Percentiles rank a stretch among this genome's conserved stretches.
These are phyloP conservation scores for Hydrolagus colliei DNA, from an alignment of 2,797 vertebrate species.

Conservation along the genomic window DNA sequence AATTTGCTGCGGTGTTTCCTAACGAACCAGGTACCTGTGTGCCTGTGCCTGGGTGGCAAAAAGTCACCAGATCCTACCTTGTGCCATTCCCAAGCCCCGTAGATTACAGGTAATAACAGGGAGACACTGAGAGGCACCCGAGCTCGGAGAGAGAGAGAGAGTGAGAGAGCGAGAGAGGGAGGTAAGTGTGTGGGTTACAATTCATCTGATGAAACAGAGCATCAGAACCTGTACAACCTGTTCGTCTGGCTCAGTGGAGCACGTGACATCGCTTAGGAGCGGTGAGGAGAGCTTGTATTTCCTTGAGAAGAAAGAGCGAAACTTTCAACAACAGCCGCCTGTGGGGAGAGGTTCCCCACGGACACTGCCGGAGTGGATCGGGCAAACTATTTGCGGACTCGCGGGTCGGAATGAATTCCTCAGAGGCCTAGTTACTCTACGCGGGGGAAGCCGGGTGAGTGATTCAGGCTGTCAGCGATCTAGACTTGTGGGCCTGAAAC, in stretches of 20 bases:
- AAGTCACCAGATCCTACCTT: neutral
- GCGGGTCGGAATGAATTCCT: too few relatives aligned
- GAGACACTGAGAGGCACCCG: too few relatives aligned
- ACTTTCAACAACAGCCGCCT: neutral
- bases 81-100: too few relatives aligned
- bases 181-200: neutral
- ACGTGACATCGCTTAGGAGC: neutral
- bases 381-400: too few relatives aligned
- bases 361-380: too few relatives aligned
- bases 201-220: neutral
- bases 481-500: too few relatives aligned
- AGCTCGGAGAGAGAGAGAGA: too few relatives aligned
- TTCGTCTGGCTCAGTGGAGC: neutral
- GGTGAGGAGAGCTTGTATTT: neutral
- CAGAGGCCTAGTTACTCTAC: neutral
- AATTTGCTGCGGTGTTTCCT: neutral
- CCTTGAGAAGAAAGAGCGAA: neutral
- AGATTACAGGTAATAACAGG: too few relatives aligned
- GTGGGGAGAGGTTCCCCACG: neutral
- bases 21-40: neutral
- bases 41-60: neutral
- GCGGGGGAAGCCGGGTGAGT: neutral
- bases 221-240: constrained; percentile 1
- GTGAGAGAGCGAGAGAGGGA: neutral
- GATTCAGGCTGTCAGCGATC: too few relatives aligned